These are phyloP conservation scores for Electrophaes corylata DNA, from an alignment of 2,888 invertebrate genomes.

Conservation along the genomic window DNA sequence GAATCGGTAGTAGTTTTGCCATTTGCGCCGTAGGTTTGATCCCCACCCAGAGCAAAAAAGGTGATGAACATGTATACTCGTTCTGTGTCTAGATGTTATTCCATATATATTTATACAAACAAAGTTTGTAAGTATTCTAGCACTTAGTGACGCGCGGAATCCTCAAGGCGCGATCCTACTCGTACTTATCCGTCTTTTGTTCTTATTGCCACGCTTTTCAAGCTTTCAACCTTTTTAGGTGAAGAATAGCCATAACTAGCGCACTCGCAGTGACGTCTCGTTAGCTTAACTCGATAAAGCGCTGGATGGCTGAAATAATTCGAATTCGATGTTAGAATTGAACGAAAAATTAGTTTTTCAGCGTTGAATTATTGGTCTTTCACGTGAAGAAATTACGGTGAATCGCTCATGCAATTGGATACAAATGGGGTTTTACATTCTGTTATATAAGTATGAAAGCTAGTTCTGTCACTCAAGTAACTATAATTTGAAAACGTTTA, in stretches of 20 bases:
- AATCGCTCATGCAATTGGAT: constrained; percentile 4
- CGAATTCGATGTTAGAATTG: constrained; percentile 40
- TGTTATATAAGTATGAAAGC: not conserved
- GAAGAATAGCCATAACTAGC: constrained; percentile 57
- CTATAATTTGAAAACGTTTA: too few relatives aligned
- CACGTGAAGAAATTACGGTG: not conserved
- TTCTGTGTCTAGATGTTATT: too few relatives aligned
- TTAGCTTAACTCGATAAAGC: constrained; percentile 57
- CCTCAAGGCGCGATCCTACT: not conserved
- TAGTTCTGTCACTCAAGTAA: not conserved
- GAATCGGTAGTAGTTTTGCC: too few relatives aligned
- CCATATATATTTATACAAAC: too few relatives aligned
- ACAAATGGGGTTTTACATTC: not conserved
- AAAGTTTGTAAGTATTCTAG: too few relatives aligned
- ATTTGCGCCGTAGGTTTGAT: too few relatives aligned
- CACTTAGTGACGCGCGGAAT: constrained; percentile 1
- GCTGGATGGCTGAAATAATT: constrained; percentile 57
- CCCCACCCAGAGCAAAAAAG: too few relatives aligned
- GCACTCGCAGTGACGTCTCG: constrained; percentile 54
- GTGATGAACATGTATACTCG: too few relatives aligned
- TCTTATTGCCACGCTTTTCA: constrained; percentile 50
- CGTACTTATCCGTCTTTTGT: constrained; percentile 50
- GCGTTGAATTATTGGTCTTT: constrained; percentile 18
- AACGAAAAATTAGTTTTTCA: constrained; percentile 40
- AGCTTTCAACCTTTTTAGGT: constrained; percentile 45